A percentile compares a stretch with the other conserved stretches of the same genome.
Conservation (phyloP, 2,113 vertebrate species). For the Hippocampus guttulatus region DNA sequence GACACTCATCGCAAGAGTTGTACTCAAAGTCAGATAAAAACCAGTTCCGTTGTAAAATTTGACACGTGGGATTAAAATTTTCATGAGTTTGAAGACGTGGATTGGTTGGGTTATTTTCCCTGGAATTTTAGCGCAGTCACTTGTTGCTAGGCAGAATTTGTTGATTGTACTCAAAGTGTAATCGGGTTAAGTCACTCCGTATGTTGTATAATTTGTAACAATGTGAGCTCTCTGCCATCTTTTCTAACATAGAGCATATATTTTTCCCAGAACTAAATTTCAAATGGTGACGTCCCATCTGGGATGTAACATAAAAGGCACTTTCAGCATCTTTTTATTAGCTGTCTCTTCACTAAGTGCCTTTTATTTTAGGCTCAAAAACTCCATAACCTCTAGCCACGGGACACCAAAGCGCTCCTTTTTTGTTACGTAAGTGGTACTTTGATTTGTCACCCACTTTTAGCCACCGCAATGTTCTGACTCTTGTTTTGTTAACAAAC, state of each 20-base stretch:
- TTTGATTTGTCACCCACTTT: background rate
- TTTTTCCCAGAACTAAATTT: background rate
- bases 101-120: background rate
- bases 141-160: background rate
- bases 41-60: too few species aligned
- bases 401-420: background rate
- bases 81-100: background rate
- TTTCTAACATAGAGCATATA: background rate
- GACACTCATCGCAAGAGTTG: too few species aligned
- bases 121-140: background rate
- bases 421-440: background rate
- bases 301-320: background rate
- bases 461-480: background rate
- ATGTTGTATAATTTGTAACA: background rate
- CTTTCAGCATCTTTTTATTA: background rate
- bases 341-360: background rate
- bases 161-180: too few species aligned
- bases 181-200: background rate
- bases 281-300: background rate
- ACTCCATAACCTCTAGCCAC: background rate
- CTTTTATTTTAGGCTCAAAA: background rate
- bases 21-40: too few species aligned
- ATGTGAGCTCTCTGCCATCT: background rate
- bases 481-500: conserved; percentile 1
- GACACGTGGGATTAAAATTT: background rate